These are phyloP conservation scores for Pardalotus punctatus DNA, from an alignment of 2,113 vertebrate species.

Conservation along the genomic window DNA sequence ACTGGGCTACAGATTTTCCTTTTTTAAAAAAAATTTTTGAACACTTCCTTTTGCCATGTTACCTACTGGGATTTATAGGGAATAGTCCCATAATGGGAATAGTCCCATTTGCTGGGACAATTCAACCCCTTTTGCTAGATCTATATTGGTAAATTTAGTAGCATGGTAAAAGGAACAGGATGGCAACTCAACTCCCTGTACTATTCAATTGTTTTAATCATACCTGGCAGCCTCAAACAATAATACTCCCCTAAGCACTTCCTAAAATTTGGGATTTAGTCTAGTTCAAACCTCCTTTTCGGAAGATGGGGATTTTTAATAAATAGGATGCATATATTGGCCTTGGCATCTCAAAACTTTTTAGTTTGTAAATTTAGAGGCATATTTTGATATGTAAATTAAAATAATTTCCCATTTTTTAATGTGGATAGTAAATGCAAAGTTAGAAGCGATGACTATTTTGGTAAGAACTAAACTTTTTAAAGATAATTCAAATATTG, in stretches of 20 bases:
- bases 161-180: neutral
- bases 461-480: neutral
- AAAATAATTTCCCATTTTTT: neutral
- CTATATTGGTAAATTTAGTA: neutral
- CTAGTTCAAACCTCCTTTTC: neutral
- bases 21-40: fast-evolving
- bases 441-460: neutral
- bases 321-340: neutral
- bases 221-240: neutral
- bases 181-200: neutral
- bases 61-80: neutral
- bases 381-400: neutral
- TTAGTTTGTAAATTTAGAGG: neutral
- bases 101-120: neutral
- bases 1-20: neutral
- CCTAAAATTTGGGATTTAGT: neutral
- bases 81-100: no score
- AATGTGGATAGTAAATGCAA: neutral
- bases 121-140: neutral
- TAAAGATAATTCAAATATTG: neutral
- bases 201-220: neutral
- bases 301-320: neutral
- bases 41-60: neutral
- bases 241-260: neutral
- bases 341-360: neutral